These are phyloP conservation scores for Diaphora mendica DNA, from an alignment of 2,888 invertebrate species.

Conservation along the genomic window DNA sequence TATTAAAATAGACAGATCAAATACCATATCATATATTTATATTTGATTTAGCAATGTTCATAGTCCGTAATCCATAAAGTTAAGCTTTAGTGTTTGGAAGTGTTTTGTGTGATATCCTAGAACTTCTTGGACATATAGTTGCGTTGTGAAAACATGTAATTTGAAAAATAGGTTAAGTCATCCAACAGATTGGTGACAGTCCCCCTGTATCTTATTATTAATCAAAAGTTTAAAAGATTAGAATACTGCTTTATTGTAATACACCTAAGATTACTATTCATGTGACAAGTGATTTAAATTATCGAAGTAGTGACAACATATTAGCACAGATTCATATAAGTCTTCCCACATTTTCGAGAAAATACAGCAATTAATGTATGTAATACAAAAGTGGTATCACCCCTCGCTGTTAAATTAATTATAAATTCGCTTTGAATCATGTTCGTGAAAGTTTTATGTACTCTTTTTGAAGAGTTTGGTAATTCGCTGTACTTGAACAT, in stretches of 20 bases:
- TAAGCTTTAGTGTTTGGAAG: neutral
- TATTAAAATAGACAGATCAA: too few species aligned
- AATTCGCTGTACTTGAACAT: conserved; percentile 45
- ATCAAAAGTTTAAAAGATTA: neutral
- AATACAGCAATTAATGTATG: neutral
- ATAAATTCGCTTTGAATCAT: conserved; percentile 46
- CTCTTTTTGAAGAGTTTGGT: conserved; percentile 35
- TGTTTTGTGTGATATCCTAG: neutral
- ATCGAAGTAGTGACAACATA: too few species aligned
- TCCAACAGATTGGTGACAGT: too few species aligned
- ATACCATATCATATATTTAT: too few species aligned
- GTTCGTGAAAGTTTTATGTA: conserved; percentile 49
- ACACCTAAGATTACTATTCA: neutral
- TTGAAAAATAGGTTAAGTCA: too few species aligned
- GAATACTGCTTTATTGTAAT: neutral
- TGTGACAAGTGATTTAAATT: neutral
- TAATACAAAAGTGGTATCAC: neutral
- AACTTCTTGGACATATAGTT: too few species aligned
- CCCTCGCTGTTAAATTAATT: conserved; percentile 44
- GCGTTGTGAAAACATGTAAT: too few species aligned
- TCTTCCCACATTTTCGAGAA: neutral
- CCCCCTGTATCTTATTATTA: too few species aligned
- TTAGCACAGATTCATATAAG: neutral
- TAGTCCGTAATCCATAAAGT: too few species aligned
- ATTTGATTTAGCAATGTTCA: too few species aligned